These are phyloP conservation scores for Aplocera efformata DNA, from an alignment of 2,888 invertebrate species.

Conservation along the genomic window DNA sequence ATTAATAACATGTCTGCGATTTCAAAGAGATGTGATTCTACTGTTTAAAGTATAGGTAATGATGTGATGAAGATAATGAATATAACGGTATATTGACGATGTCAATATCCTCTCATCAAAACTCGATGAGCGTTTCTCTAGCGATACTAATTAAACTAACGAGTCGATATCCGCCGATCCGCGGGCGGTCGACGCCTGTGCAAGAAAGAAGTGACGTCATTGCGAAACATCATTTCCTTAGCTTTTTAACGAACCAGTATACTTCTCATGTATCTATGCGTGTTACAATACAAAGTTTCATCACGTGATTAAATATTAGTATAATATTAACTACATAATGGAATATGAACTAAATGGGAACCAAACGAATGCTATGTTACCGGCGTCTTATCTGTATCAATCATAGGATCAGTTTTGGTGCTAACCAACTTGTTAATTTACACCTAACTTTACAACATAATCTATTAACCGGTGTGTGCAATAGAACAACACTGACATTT, in stretches of 20 bases:
- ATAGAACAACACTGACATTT: too few species aligned
- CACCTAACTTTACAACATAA: too few species aligned
- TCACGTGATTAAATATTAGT: too few species aligned
- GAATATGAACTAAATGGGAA: too few species aligned
- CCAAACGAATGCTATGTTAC: too few species aligned
- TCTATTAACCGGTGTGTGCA: too few species aligned
- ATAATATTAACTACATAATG: too few species aligned
- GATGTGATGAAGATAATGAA: slow-evolving; percentile 15
- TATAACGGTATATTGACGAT: slow-evolving; percentile 13
- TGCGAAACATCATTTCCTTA: slow-evolving; percentile 8
- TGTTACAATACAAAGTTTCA: too few species aligned
- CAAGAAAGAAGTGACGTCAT: slow-evolving; percentile 35
- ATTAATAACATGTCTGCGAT: slow-evolving; percentile 10
- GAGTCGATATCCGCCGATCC: slow-evolving; percentile 36
- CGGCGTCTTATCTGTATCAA: too few species aligned
- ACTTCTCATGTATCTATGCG: slow-evolving; percentile 1
- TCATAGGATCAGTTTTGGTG: too few species aligned
- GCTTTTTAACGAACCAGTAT: slow-evolving; percentile 4
- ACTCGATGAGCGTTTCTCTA: slow-evolving; percentile 9
- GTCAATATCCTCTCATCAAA: slow-evolving; percentile 14
- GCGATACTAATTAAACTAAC: slow-evolving; percentile 28
- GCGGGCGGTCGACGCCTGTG: slow-evolving; percentile 22
- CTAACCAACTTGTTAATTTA: too few species aligned
- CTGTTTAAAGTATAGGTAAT: too few species aligned
- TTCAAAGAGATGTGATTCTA: slow-evolving; percentile 11